These are phyloP conservation scores for Podarcis siculus DNA, from an alignment of 2,797 vertebrate genomes.

Conservation along the genomic window DNA sequence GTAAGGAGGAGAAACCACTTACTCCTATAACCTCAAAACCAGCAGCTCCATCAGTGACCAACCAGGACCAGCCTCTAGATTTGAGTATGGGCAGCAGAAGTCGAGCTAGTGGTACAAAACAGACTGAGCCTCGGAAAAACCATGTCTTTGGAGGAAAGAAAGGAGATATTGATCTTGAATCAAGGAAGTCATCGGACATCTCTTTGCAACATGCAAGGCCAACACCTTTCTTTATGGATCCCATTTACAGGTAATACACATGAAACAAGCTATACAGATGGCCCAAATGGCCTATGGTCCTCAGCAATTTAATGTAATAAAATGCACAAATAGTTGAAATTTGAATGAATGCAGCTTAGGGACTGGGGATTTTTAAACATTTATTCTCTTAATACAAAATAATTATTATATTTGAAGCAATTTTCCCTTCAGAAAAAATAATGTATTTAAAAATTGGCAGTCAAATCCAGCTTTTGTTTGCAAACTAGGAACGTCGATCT, in stretches of 20 bases:
- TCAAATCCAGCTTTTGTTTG: background rate
- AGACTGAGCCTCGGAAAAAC: slow-evolving; percentile 85
- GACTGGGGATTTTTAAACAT: background rate
- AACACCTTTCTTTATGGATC: slow-evolving; percentile 99
- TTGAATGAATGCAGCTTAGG: background rate
- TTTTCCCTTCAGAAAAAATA: slow-evolving; percentile 19
- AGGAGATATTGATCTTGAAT: slow-evolving; percentile 80
- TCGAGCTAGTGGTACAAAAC: slow-evolving; percentile 82
- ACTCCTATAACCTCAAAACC: slow-evolving; percentile 84
- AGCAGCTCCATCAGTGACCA: slow-evolving; percentile 78
- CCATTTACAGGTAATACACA: slow-evolving; percentile 95
- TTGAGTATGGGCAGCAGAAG: slow-evolving; percentile 92
- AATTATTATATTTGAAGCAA: slow-evolving; percentile 11
- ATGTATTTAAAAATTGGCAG: slow-evolving; percentile 9
- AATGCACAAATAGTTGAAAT: background rate
- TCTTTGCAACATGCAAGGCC: slow-evolving; percentile 96
- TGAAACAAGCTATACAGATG: slow-evolving; percentile 8
- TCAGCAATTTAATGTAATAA: background rate
- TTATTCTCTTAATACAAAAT: slow-evolving; percentile 28
- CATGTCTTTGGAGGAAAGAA: slow-evolving; percentile 89
- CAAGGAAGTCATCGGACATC: slow-evolving; percentile 86
- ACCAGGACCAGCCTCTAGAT: slow-evolving; percentile 96
- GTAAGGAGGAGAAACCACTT: slow-evolving; percentile 90
- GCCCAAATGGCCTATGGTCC: background rate
- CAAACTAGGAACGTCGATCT: slow-evolving; percentile 39